Percentiles rank a stretch among this genome's conserved stretches.
Evolutionary conservation across 2,113 vertebrate genomes (phyloP).

Genomic region (Ceyx cyanopectus): DNA sequence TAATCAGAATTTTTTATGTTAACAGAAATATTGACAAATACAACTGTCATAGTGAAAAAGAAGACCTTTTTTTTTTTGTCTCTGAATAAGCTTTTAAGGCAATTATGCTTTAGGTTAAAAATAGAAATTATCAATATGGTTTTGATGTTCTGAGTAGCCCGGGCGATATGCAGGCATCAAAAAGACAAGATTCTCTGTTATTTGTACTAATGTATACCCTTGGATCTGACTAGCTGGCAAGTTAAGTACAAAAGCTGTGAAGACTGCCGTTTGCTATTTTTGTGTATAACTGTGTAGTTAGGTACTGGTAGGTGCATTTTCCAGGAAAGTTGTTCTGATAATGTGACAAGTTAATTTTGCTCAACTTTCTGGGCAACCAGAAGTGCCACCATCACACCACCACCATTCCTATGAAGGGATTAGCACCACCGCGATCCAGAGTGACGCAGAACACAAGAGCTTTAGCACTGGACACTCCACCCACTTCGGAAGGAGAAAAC

Average conservation of each 20-base stretch:
- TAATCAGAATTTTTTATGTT: neutral
- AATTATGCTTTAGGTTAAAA: neutral
- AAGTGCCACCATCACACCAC: accelerated
- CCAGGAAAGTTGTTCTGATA: neutral
- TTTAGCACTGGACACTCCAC: accelerated
- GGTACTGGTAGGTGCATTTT: neutral
- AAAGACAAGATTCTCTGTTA: neutral
- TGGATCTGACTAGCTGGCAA: neutral
- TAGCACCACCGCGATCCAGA: accelerated
- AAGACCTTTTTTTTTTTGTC: neutral
- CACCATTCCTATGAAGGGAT: neutral
- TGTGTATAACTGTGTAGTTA: neutral
- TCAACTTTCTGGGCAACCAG: neutral
- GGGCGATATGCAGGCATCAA: accelerated
- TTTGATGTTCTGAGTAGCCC: neutral
- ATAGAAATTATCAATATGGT: neutral
- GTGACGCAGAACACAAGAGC: accelerated
- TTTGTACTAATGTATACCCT: neutral
- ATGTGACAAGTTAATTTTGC: neutral
- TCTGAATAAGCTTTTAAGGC: neutral
- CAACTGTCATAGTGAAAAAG: neutral
- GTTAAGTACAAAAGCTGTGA: neutral
- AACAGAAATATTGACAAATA: neutral
- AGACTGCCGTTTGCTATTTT: neutral
- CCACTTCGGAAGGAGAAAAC: accelerated